Conservation (phyloP, 2,113 vertebrate species). For the Poecile atricapillus region DNA sequence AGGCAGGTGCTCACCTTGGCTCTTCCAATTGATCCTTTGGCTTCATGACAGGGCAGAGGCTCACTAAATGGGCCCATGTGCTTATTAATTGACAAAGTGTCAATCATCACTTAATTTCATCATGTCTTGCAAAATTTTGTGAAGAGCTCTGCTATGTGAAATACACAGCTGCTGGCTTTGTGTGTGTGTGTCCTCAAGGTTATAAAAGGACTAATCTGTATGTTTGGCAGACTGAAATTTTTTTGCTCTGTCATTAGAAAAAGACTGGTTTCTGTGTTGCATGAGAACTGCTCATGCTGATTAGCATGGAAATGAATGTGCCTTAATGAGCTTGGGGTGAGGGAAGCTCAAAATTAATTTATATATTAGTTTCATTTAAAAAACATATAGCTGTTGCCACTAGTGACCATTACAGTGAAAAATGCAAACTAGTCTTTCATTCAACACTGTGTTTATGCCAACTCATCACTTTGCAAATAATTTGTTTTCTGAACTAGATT, state of each 20-base stretch:
- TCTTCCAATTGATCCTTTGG: background rate
- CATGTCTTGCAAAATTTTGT: background rate
- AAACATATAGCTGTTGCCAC: background rate
- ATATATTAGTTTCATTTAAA: constrained; percentile 24
- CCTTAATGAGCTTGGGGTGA: constrained; percentile 54
- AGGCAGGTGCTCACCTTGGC: background rate
- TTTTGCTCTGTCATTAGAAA: background rate
- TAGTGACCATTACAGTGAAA: constrained; percentile 13
- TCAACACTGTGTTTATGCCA: background rate
- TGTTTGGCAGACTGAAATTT: background rate
- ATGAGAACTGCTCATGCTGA: constrained; percentile 12
- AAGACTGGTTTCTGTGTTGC: background rate
- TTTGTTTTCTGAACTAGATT: background rate
- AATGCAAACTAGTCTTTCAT: background rate
- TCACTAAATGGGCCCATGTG: rapidly evolving
- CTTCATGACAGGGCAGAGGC: background rate
- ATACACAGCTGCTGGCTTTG: rapidly evolving
- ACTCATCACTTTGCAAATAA: constrained; percentile 4
- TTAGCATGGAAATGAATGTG: constrained; percentile 60
- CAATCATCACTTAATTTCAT: background rate
- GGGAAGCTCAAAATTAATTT: constrained; percentile 59
- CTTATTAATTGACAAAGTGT: background rate
- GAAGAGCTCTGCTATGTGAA: background rate
- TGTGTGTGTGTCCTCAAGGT: background rate
- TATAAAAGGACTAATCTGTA: background rate